Percentiles rank a stretch among this genome's conserved stretches.
Conservation (phyloP, 2,888 invertebrate genomes). For the Caenorhabditis angaria region DNA sequence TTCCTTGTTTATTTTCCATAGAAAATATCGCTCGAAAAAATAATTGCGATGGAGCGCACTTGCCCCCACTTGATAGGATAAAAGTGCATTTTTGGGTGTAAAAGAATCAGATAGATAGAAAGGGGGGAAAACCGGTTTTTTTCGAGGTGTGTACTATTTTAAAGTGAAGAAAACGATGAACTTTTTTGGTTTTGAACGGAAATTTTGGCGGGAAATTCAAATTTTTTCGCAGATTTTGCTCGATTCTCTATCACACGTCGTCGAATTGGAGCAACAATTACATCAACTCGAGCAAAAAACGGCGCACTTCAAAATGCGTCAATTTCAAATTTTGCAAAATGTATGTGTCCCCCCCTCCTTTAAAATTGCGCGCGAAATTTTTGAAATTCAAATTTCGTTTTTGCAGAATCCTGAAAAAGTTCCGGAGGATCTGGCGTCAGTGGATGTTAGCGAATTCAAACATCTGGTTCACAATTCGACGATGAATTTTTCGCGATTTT, state of each 20-base stretch:
- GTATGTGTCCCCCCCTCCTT: constrained; percentile 4
- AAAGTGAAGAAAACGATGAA: no score
- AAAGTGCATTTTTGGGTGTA: no score
- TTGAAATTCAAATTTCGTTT: background rate
- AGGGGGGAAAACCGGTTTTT: no score
- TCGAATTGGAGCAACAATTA: constrained; percentile 31
- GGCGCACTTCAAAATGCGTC: constrained; percentile 19
- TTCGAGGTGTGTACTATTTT: no score
- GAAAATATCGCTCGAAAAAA: no score
- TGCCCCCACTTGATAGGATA: no score
- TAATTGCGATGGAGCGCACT: no score
- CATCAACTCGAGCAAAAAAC: constrained; percentile 24
- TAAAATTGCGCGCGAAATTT: background rate
- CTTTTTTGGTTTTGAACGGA: no score
- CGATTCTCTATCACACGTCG: constrained; percentile 30
- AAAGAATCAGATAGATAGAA: no score
- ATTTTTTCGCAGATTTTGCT: constrained; percentile 19
- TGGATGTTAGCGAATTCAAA: constrained; percentile 35
- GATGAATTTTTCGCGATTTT: background rate
- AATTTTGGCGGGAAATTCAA: no score
- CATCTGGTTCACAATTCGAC: constrained; percentile 24
- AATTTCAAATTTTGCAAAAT: constrained; percentile 3
- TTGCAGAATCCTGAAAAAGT: constrained; percentile 34
- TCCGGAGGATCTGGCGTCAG: constrained; percentile 31
- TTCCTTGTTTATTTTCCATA: no score